A percentile compares a stretch with the other conserved stretches of the same genome.
Conservation (phyloP, 2,797 vertebrate species). For the Malacoctenus gilli region DNA sequence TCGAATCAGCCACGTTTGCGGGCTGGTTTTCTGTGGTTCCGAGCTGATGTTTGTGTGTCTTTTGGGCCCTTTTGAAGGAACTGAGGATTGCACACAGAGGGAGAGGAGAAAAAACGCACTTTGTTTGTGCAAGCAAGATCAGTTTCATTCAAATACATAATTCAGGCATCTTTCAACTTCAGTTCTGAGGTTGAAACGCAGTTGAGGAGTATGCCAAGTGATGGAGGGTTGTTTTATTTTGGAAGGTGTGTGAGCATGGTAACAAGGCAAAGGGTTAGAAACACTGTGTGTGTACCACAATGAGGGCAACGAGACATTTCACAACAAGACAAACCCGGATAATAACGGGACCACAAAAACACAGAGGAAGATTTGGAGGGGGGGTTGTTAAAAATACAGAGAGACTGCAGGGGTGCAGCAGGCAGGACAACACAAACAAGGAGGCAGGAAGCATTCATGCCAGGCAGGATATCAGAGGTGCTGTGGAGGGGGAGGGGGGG, state of each 20-base stretch:
- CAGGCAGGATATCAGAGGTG: conserved; percentile 39
- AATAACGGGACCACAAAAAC: conserved; percentile 27
- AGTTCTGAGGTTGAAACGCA: conserved; percentile 65
- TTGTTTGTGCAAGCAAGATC: conserved; percentile 56
- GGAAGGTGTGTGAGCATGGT: conserved; percentile 41
- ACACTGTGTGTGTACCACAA: conserved; percentile 35
- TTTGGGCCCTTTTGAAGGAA: conserved; percentile 20
- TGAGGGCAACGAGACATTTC: conserved; percentile 22
- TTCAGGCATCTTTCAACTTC: conserved; percentile 72
- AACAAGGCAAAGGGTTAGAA: conserved; percentile 54
- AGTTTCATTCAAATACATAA: conserved; percentile 62
- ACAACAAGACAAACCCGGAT: no score
- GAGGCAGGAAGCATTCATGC: conserved; percentile 45
- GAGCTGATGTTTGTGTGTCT: conserved; percentile 17
- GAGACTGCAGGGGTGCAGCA: conserved; percentile 52
- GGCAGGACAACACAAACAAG: conserved; percentile 39
- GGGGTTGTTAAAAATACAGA: conserved; percentile 33
- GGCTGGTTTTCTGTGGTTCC: conserved; percentile 11
- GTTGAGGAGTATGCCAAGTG: conserved; percentile 51
- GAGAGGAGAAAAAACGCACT: conserved; percentile 46
- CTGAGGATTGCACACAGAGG: conserved; percentile 31
- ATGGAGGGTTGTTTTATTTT: conserved; percentile 52
- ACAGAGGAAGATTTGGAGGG: conserved; percentile 35
- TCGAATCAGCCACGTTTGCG: conserved; percentile 16
- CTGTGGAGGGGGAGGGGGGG: conserved; percentile 63